These are phyloP conservation scores for Himalopsyche tibetana DNA, from an alignment of 2,888 invertebrate species.

Conservation along the genomic window DNA sequence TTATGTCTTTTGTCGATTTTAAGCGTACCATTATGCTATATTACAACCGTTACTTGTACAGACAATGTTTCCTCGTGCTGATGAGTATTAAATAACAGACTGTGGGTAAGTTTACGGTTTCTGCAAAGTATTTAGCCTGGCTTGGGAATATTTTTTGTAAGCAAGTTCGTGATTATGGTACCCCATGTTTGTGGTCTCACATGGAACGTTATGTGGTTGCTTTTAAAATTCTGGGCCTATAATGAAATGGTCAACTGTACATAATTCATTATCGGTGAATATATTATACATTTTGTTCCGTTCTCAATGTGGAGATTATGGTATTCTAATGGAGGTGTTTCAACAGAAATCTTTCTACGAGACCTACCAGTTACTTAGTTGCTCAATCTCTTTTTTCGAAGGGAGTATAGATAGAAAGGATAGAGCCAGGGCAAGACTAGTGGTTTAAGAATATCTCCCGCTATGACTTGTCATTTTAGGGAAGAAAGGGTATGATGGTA, in stretches of 20 bases:
- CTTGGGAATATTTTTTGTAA: background rate
- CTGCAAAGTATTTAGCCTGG: background rate
- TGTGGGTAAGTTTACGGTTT: conserved; percentile 16
- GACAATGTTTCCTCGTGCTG: background rate
- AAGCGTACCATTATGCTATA: background rate
- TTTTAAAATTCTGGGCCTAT: background rate
- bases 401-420: too few species aligned
- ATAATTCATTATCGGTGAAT: too few species aligned
- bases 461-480: too few species aligned
- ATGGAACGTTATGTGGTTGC: background rate
- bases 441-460: too few species aligned
- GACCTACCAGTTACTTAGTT: too few species aligned
- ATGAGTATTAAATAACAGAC: conserved; percentile 20
- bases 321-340: too few species aligned
- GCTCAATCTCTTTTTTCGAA: too few species aligned
- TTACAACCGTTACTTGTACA: background rate
- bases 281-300: too few species aligned
- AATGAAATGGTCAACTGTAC: background rate
- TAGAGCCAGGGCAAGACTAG: too few species aligned
- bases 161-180: background rate
- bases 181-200: background rate
- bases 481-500: too few species aligned
- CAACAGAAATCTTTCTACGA: too few species aligned
- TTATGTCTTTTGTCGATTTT: background rate
- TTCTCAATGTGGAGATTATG: too few species aligned